These are phyloP conservation scores for Cydia amplana DNA, from an alignment of 1,140 invertebrate species.

Conservation along the genomic window DNA sequence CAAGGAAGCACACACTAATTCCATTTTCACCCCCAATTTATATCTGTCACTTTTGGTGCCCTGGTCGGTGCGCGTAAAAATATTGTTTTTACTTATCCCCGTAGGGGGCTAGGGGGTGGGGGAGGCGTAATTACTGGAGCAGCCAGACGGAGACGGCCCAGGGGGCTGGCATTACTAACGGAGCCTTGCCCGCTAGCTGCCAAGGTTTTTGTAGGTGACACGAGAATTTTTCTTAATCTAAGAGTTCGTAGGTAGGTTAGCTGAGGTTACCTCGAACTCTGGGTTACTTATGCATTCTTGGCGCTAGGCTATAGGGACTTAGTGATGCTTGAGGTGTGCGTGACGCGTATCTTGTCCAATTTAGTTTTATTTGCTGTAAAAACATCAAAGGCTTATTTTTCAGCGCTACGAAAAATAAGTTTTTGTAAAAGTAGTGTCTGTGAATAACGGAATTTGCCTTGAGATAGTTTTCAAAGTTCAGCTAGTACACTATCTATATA, in stretches of 20 bases:
- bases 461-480: too few species aligned
- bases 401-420: too few species aligned
- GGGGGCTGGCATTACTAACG: conserved; percentile 56
- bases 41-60: conserved; percentile 70
- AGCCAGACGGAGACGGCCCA: conserved; percentile 56
- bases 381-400: too few species aligned
- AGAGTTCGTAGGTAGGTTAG: conserved; percentile 12
- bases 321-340: background rate
- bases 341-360: background rate
- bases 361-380: background rate
- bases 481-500: too few species aligned
- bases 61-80: conserved; percentile 65
- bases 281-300: conserved; percentile 22
- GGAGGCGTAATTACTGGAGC: conserved; percentile 68
- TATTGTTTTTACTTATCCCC: conserved; percentile 74
- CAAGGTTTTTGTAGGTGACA: conserved; percentile 55
- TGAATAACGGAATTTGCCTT: too few species aligned
- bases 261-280: background rate
- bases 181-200: conserved; percentile 45
- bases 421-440: too few species aligned
- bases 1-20: conserved; percentile 60
- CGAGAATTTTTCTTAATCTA: conserved; percentile 58
- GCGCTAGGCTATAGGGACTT: background rate
- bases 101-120: conserved; percentile 39
- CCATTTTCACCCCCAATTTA: conserved; percentile 68